phyloP scores from a whole-genome alignment of 2,888 invertebrate genomes.

The Serrognathus titanus region DNA sequence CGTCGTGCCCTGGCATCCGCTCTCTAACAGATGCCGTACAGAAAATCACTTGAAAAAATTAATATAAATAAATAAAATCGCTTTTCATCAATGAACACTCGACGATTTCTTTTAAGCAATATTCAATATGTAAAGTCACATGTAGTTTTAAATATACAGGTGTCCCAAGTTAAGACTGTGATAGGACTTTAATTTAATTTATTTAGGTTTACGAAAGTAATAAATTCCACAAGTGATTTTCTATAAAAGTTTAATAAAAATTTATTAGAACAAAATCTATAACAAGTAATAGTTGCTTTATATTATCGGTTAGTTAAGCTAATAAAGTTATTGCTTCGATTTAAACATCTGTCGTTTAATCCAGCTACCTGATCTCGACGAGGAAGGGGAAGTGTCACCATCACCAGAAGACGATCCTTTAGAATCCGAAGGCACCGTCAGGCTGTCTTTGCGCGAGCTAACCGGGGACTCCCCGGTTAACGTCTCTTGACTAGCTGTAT shows the following conservation, averaged over 20 bases:
- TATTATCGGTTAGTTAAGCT: conserved; percentile 11
- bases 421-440: conserved; percentile 28
- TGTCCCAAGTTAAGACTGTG: no score
- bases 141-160: no score
- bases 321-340: conserved; percentile 16
- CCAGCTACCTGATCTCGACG: conserved; percentile 37
- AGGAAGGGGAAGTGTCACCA: conserved; percentile 31
- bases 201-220: no score
- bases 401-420: conserved; percentile 29
- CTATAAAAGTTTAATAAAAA: conserved; percentile 21
- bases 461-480: conserved; percentile 10
- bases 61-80: no score
- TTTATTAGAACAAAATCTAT: conserved; percentile 13
- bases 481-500: conserved; percentile 23
- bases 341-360: conserved; percentile 39
- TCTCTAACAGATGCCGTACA: no score
- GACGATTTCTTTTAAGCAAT: no score
- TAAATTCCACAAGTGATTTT: background rate
- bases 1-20: no score
- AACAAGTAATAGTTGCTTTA: conserved; percentile 12
- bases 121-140: no score
- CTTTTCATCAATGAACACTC: no score
- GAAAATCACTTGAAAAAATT: no score
- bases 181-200: no score
- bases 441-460: conserved; percentile 20